Conservation (phyloP, 2,113 vertebrate genomes). For the Asarcornis scutulata region DNA sequence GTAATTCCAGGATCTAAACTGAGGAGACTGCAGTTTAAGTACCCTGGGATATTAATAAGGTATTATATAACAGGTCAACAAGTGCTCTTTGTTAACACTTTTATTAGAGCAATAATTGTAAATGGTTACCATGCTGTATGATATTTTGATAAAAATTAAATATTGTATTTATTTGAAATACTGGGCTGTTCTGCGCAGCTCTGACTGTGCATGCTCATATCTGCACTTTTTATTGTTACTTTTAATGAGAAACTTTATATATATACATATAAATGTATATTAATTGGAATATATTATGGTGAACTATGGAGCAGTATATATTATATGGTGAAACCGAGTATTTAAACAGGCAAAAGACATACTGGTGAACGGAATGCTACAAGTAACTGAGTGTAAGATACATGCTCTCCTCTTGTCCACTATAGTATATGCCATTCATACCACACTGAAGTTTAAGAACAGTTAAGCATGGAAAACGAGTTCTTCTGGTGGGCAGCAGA, state of each 20-base stretch:
- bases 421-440: slow-evolving; percentile 74
- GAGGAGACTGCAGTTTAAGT: slow-evolving; percentile 68
- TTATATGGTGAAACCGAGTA: slow-evolving; percentile 73
- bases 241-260: slow-evolving; percentile 76
- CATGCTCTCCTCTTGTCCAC: slow-evolving; percentile 73
- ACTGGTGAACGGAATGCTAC: slow-evolving; percentile 66
- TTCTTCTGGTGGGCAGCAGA: background rate
- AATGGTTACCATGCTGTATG: slow-evolving; percentile 80
- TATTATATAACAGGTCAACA: slow-evolving; percentile 77
- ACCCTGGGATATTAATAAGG: slow-evolving; percentile 72
- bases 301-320: slow-evolving; percentile 76
- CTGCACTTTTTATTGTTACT: slow-evolving; percentile 86
- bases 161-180: slow-evolving; percentile 83
- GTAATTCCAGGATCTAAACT: slow-evolving; percentile 71
- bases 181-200: slow-evolving; percentile 78
- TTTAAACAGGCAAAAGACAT: slow-evolving; percentile 63
- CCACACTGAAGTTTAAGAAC: slow-evolving; percentile 68
- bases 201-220: slow-evolving; percentile 80
- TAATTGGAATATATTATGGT: slow-evolving; percentile 77
- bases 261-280: slow-evolving; percentile 67
- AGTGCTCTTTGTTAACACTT: slow-evolving; percentile 82
- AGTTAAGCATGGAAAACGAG: background rate
- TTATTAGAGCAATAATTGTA: slow-evolving; percentile 88
- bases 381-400: slow-evolving; percentile 59
- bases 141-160: slow-evolving; percentile 86